A percentile compares a stretch with the other conserved stretches of the same genome.
These are phyloP conservation scores for Hydrolagus colliei DNA, from an alignment of 2,797 vertebrate genomes.

Conservation along the genomic window DNA sequence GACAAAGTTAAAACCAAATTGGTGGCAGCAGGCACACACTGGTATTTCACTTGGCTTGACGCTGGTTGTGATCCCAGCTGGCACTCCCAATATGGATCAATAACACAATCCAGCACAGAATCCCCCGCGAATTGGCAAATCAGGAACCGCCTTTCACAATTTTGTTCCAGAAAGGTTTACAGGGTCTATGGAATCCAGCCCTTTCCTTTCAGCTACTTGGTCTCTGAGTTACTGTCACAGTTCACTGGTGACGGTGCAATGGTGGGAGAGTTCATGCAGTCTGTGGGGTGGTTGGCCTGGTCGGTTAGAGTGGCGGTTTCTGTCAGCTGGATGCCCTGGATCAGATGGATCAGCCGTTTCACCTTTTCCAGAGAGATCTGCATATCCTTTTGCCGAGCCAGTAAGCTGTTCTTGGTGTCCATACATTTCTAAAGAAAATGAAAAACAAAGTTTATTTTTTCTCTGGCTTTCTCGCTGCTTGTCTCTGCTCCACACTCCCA, in stretches of 20 bases:
- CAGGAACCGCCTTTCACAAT: constrained; percentile 84
- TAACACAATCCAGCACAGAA: constrained; percentile 79
- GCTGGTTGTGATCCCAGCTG: constrained; percentile 71
- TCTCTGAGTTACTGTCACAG: constrained; percentile 80
- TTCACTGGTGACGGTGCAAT: constrained; percentile 78
- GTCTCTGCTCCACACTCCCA: background rate
- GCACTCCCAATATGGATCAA: constrained; percentile 73
- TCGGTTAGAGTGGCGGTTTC: constrained; percentile 68
- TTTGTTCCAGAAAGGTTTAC: constrained; percentile 55
- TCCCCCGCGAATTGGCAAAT: constrained; percentile 94
- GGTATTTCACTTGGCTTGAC: constrained; percentile 93
- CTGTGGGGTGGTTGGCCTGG: constrained; percentile 63
- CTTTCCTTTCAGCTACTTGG: constrained; percentile 68
- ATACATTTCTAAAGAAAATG: constrained; percentile 82
- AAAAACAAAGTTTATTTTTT: constrained; percentile 21
- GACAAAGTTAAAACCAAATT: constrained; percentile 72
- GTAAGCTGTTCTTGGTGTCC: constrained; percentile 94
- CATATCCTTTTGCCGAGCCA: constrained; percentile 96
- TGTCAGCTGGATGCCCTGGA: constrained; percentile 89
- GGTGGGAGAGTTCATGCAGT: constrained; percentile 59
- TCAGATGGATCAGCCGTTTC: constrained; percentile 90
- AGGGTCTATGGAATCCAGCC: constrained; percentile 64
- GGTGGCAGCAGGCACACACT: constrained; percentile 97
- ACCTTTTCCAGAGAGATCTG: constrained; percentile 92
- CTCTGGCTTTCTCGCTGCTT: constrained; percentile 17